These are phyloP conservation scores for Vireo griseus DNA, from an alignment of 2,797 vertebrate species.

Conservation along the genomic window DNA sequence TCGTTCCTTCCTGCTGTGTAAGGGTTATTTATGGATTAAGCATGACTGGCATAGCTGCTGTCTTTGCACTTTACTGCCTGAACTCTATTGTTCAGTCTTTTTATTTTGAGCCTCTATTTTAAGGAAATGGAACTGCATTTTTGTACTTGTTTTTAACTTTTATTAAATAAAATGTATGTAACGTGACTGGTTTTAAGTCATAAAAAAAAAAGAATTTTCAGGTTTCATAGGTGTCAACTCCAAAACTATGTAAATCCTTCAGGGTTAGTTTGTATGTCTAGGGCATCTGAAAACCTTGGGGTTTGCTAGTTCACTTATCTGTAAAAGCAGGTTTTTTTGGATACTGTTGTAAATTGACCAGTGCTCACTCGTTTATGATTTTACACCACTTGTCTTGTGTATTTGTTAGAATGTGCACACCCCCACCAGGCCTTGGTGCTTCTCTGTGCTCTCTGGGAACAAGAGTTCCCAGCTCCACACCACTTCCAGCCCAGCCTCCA, in stretches of 20 bases:
- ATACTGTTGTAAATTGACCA: neutral
- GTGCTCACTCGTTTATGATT: neutral
- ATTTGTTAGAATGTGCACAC: neutral
- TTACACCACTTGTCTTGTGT: accelerated
- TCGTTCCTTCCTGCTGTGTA: neutral
- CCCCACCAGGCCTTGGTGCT: too few species aligned
- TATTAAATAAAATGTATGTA: slow-evolving; percentile 60
- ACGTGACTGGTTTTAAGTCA: slow-evolving; percentile 47
- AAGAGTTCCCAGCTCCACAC: accelerated
- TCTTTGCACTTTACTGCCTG: slow-evolving; percentile 69
- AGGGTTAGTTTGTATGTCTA: neutral
- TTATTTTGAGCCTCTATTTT: slow-evolving; percentile 58
- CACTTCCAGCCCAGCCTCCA: neutral
- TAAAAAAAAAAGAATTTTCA: neutral
- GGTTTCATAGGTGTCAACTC: neutral
- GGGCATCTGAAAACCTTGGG: neutral
- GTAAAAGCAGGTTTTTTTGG: neutral
- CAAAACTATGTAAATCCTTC: neutral
- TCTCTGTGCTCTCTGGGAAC: neutral
- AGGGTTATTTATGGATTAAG: neutral
- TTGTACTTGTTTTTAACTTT: slow-evolving; percentile 60
- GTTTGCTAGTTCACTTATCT: neutral
- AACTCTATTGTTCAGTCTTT: slow-evolving; percentile 46
- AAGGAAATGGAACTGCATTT: slow-evolving; percentile 56
- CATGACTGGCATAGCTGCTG: neutral